Evolutionary conservation across 2,113 vertebrate species (phyloP), one percentile per base, ranked within the genome.

Genomic region (Paralichthys olivaceus): DNA sequence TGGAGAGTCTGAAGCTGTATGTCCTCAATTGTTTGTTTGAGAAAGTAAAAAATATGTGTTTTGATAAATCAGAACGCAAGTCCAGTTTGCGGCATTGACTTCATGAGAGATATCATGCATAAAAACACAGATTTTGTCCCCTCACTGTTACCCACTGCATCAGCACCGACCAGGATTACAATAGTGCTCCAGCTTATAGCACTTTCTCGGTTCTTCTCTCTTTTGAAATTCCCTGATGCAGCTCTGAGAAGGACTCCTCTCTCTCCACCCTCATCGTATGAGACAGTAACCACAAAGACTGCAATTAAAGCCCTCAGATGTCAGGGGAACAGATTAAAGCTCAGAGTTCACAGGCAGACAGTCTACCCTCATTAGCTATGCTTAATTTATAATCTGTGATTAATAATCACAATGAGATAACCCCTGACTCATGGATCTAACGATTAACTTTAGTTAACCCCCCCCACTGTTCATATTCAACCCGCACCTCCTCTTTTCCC

Each of bases 251-350:
- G n/a, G 51, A 57, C 17, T 70, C 20, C 8, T 28, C 69, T 58
- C 13, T 54, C 11, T 68, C 67, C 9, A 59, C 75, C 32, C 76
- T 80, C 72, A 83, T 66, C 65, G 55, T 72, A 55, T 75, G 66
- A 91, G 77, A 76, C 75, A 79, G 57, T 77, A 81, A 62, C 78
- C 80, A 88, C 87, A 88, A 89, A 90, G 85, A 80, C 81, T 57
- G 69, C 86, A 92, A 93, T 93, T 87, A 90, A 75, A 90, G 79
- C 75, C 76, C 37, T 71, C 32, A 60, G 72, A 81, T 84, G 73
- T 76, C 81, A 70, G 54, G 85, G 74, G 74, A 87, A 62, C 63
- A 79, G 69, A 84, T 82, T 88, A 78, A 85, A 89, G 66, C 67
- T 79, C 45, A 49, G 81, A 75, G 87, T 86, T 90, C 85, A 88